phyloP scores from a whole-genome alignment of 2,113 vertebrate genomes.

The Pholis gunnellus region DNA sequence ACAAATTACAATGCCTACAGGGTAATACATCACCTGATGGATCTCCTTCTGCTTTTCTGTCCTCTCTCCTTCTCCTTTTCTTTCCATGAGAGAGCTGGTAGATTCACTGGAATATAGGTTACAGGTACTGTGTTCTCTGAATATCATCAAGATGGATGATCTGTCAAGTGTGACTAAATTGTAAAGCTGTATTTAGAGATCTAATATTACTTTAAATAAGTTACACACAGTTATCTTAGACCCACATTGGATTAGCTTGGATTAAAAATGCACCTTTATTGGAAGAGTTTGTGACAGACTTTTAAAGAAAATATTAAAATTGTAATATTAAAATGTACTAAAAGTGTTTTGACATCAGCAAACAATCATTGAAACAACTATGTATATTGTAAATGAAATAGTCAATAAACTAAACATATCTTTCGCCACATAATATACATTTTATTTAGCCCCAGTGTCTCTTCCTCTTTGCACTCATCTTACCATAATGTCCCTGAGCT shows the following conservation, averaged over 20 bases:
- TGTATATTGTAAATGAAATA: neutral
- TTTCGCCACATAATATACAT: neutral
- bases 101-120: conserved; percentile 63
- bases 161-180: conserved; percentile 50
- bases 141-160: conserved; percentile 72
- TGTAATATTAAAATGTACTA: neutral
- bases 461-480: neutral
- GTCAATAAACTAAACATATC: neutral
- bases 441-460: neutral
- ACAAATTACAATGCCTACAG: conserved; percentile 85
- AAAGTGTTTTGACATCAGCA: neutral
- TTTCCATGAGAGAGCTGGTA: conserved; percentile 58
- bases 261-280: neutral
- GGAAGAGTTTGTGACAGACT: neutral
- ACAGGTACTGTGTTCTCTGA: conserved; percentile 61
- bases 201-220: conserved; percentile 29
- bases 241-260: neutral
- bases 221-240: conserved; percentile 4
- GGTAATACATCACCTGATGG: conserved; percentile 84
- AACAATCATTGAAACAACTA: neutral
- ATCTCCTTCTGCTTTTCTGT: conserved; percentile 72
- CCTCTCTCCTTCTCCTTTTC: conserved; percentile 64
- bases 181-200: conserved; percentile 39
- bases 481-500: conserved; percentile 9
- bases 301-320: neutral